Evolutionary conservation across 2,888 invertebrate species (phyloP).

Genomic region (Aleiodes leptofemur): DNA sequence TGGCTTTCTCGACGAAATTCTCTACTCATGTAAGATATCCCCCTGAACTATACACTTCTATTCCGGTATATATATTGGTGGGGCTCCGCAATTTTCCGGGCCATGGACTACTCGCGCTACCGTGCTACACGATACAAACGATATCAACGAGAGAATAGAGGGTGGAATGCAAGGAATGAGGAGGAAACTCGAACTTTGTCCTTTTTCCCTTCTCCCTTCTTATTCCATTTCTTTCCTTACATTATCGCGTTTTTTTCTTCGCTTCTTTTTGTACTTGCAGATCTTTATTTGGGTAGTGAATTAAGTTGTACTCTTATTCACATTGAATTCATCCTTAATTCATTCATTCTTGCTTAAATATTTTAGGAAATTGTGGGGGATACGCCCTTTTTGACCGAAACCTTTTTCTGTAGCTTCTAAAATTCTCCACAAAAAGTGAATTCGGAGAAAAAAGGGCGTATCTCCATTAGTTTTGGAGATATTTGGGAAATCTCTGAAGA

Average conservation of each 20-base stretch:
- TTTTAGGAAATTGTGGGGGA: too few species aligned
- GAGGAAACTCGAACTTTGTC: background rate
- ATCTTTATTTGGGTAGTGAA: too few species aligned
- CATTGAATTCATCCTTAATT: too few species aligned
- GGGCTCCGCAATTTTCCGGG: constrained; percentile 58
- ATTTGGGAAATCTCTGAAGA: too few species aligned
- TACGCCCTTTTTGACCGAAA: too few species aligned
- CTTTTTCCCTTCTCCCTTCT: background rate
- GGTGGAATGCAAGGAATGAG: constrained; percentile 37
- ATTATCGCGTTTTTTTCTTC: constrained; percentile 18
- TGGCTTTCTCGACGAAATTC: constrained; percentile 15
- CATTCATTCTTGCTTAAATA: too few species aligned
- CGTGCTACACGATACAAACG: constrained; percentile 37
- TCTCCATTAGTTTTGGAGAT: too few species aligned
- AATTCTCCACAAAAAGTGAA: too few species aligned
- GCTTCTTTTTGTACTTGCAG: background rate
- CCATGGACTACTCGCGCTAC: constrained; percentile 54
- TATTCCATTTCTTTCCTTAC: constrained; percentile 19
- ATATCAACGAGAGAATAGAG: constrained; percentile 42
- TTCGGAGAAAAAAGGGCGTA: too few species aligned
- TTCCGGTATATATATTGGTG: constrained; percentile 18
- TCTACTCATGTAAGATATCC: constrained; percentile 25
- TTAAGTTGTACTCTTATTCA: too few species aligned
- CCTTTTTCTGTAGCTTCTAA: too few species aligned
- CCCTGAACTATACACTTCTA: background rate